A percentile compares a stretch with the other conserved stretches of the same genome.
Evolutionary conservation across 2,113 vertebrate genomes (phyloP).

Genomic region (Cettia cetti): DNA sequence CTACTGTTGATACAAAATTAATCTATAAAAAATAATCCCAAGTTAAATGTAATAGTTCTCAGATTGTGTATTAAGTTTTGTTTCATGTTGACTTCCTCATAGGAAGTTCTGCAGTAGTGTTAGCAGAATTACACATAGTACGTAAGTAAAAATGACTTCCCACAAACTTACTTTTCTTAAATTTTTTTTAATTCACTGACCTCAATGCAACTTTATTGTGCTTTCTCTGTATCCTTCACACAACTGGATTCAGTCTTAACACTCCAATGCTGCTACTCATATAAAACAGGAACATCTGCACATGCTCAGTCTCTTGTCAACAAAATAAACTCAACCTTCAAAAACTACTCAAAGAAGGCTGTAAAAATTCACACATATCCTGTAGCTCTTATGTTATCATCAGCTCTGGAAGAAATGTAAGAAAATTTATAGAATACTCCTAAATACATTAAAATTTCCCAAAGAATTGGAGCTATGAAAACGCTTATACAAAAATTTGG

Average conservation of each 20-base stretch:
- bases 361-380: neutral
- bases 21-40: constrained; percentile 35
- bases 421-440: neutral
- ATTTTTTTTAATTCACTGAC: no score
- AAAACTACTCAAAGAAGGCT: constrained; percentile 30
- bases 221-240: neutral
- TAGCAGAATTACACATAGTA: neutral
- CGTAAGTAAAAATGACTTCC: neutral
- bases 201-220: neutral
- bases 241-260: constrained; percentile 17
- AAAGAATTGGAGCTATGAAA: neutral
- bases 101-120: neutral
- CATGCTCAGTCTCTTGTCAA: neutral
- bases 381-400: neutral
- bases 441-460: neutral
- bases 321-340: constrained; percentile 11
- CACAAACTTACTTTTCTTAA: neutral
- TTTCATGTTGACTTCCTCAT: neutral
- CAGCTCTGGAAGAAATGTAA: neutral
- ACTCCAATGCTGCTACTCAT: neutral
- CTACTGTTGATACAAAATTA: constrained; percentile 12
- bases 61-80: constrained; percentile 29
- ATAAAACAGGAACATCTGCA: neutral
- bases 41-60: constrained; percentile 53
- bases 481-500: neutral